These are phyloP conservation scores for Cataglyphis rosenhaueri DNA, from an alignment of 2,888 invertebrate genomes.

Conservation along the genomic window DNA sequence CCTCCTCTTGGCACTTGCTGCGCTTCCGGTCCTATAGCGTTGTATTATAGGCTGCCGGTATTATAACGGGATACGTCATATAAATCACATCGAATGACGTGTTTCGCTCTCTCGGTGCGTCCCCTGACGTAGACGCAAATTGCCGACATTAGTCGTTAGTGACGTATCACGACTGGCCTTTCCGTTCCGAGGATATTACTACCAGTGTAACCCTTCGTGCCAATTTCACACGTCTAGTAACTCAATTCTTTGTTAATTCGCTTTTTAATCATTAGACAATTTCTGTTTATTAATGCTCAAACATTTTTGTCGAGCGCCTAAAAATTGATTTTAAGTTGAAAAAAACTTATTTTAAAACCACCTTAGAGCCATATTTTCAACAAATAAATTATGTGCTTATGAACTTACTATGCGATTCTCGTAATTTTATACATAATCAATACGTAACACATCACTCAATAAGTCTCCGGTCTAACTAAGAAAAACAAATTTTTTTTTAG, in stretches of 20 bases:
- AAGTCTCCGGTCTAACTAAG: no score
- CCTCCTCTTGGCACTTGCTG: slow-evolving; percentile 76
- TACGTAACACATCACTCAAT: no score
- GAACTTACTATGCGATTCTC: neutral
- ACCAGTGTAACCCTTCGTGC: slow-evolving; percentile 7
- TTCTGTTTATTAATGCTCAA: neutral
- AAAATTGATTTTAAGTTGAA: neutral
- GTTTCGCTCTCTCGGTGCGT: slow-evolving; percentile 58
- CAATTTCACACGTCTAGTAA: slow-evolving; percentile 42
- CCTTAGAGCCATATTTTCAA: neutral
- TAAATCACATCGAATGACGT: slow-evolving; percentile 70
- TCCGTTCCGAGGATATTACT: slow-evolving; percentile 56
- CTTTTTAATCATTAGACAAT: neutral
- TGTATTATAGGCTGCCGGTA: slow-evolving; percentile 69
- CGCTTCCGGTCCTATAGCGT: slow-evolving; percentile 64
- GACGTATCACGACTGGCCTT: slow-evolving; percentile 70
- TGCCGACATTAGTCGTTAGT: slow-evolving; percentile 72
- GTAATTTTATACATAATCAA: neutral
- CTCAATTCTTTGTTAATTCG: neutral
- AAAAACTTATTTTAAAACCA: neutral
- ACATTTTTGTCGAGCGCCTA: neutral
- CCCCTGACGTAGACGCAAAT: slow-evolving; percentile 67
- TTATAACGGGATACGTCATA: slow-evolving; percentile 72
- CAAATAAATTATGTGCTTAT: neutral
- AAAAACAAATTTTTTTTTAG: no score